Conservation (phyloP, 2,797 vertebrate species). For the Danio albolineatus region DNA sequence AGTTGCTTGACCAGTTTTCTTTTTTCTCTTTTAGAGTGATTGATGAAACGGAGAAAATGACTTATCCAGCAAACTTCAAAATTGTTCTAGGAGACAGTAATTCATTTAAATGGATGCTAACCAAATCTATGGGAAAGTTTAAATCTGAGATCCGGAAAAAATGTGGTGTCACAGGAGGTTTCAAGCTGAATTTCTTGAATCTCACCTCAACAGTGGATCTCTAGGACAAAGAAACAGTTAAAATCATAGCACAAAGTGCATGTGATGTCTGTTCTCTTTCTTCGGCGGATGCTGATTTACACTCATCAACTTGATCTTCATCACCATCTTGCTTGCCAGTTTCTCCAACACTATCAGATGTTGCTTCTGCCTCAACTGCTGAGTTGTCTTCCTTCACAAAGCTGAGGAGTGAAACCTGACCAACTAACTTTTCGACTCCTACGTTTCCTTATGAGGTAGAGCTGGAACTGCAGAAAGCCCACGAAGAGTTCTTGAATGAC, state of each 20-base stretch:
- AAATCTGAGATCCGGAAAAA: slow-evolving; percentile 9
- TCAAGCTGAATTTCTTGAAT: not conserved
- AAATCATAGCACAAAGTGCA: not conserved
- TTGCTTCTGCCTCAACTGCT: no score
- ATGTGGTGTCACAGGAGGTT: not conserved
- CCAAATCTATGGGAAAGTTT: not conserved
- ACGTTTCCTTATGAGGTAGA: no score
- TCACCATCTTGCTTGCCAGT: no score
- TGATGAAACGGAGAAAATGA: not conserved
- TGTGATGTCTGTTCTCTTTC: not conserved
- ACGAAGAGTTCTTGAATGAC: no score
- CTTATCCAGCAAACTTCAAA: not conserved
- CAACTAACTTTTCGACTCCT: not conserved
- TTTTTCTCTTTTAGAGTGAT: not conserved
- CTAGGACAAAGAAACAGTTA: not conserved
- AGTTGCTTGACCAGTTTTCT: not conserved
- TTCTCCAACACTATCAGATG: no score
- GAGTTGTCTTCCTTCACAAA: no score
- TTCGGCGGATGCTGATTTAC: no score
- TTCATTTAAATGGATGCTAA: not conserved
- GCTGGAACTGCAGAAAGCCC: no score
- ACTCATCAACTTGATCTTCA: no score
- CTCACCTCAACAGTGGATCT: slow-evolving; percentile 1
- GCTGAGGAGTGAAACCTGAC: no score
- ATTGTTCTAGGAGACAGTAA: not conserved